phyloP scores from a whole-genome alignment of 2,888 invertebrate genomes.

The Temnothorax ravouxi region DNA sequence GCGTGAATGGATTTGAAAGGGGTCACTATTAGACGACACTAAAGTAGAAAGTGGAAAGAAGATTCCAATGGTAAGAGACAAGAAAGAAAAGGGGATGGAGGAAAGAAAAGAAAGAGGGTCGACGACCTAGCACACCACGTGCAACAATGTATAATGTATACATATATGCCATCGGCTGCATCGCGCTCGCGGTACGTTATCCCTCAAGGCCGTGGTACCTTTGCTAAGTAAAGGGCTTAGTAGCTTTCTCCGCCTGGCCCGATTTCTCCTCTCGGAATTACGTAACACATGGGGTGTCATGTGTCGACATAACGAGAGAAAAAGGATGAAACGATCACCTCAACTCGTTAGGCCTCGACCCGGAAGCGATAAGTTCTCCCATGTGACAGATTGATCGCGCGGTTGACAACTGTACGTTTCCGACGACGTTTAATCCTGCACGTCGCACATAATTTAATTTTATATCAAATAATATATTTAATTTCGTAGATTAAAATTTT shows the following conservation, averaged over 20 bases:
- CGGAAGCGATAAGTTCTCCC: slow-evolving; percentile 3
- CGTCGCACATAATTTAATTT: not conserved
- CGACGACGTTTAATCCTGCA: not conserved
- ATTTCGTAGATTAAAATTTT: slow-evolving; percentile 5
- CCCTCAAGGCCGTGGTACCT: slow-evolving; percentile 65
- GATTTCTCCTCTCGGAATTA: slow-evolving; percentile 39
- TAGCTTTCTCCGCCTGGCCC: slow-evolving; percentile 66
- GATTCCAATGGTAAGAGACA: not conserved
- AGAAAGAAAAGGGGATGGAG: slow-evolving; percentile 39
- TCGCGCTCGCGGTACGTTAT: slow-evolving; percentile 33
- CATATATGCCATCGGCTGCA: slow-evolving; percentile 58
- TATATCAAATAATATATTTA: not conserved
- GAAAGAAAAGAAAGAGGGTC: slow-evolving; percentile 60
- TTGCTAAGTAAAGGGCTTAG: slow-evolving; percentile 40
- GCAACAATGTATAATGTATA: slow-evolving; percentile 43
- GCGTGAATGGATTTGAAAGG: not conserved
- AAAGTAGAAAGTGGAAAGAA: slow-evolving; percentile 66
- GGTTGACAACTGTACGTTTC: not conserved
- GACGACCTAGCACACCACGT: slow-evolving; percentile 64
- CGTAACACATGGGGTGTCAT: slow-evolving; percentile 24
- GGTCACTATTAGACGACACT: slow-evolving; percentile 24
- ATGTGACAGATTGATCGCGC: not conserved
- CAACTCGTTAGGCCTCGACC: not conserved
- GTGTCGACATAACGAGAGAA: not conserved
- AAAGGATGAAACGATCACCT: not conserved